A percentile compares a stretch with the other conserved stretches of the same genome.
Conservation (phyloP, 2,888 invertebrate genomes). For the Watsonalla binaria region DNA sequence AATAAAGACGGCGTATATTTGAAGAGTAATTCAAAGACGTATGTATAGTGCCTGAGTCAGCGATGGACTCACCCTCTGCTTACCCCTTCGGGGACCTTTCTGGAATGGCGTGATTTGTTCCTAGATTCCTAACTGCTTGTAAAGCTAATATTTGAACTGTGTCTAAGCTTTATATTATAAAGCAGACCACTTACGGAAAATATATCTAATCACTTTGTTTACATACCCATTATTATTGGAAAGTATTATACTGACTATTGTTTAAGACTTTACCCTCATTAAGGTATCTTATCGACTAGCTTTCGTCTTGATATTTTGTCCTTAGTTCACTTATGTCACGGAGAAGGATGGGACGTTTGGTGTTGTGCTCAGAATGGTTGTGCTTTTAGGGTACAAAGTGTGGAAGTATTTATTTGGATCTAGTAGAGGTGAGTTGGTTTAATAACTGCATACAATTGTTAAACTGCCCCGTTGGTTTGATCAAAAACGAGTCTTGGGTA, state of each 20-base stretch:
- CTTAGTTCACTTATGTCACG: slow-evolving; percentile 16
- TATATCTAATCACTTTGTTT: slow-evolving; percentile 6
- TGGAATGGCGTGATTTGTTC: no score
- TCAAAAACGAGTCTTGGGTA: no score
- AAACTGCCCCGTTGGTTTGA: no score
- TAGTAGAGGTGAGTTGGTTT: slow-evolving; percentile 17
- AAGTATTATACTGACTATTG: slow-evolving; percentile 10
- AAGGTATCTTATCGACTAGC: slow-evolving; percentile 20
- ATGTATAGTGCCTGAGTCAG: no score
- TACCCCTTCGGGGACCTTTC: no score
- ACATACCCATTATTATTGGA: slow-evolving; percentile 16
- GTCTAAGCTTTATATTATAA: no score
- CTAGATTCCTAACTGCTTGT: no score
- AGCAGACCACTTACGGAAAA: background rate
- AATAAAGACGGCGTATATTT: no score
- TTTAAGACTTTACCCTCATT: slow-evolving; percentile 28
- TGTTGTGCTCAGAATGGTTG: slow-evolving; percentile 24
- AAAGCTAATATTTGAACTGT: no score
- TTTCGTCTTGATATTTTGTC: slow-evolving; percentile 13
- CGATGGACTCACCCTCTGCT: no score
- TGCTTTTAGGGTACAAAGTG: slow-evolving; percentile 23
- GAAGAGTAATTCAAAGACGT: no score
- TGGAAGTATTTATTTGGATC: slow-evolving; percentile 14
- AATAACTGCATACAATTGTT: background rate
- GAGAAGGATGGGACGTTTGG: background rate